Evolutionary conservation across 2,888 invertebrate genomes (phyloP).

Genomic region (Tipula unca): DNA sequence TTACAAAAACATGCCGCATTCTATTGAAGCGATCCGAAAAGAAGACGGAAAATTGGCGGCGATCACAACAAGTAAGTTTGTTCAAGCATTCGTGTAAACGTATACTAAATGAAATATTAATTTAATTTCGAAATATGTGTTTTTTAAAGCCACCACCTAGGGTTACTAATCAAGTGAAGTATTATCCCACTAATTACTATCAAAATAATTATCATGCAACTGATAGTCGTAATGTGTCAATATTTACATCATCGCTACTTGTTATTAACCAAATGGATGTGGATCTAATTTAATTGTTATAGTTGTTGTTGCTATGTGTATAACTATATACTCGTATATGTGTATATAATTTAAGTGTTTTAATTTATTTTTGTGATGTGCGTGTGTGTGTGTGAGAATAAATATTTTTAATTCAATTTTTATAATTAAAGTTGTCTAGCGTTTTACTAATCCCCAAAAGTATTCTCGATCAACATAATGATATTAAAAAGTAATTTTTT

Average conservation of each 20-base stretch:
- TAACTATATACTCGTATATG: too few species aligned
- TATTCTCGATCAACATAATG: not conserved
- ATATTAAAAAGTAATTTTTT: not conserved
- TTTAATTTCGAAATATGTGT: not conserved
- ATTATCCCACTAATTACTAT: not conserved
- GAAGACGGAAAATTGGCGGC: slow-evolving; percentile 26
- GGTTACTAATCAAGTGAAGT: not conserved
- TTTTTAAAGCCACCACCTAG: not conserved
- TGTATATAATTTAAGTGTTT: not conserved
- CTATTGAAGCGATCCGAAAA: slow-evolving; percentile 31
- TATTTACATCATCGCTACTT: not conserved
- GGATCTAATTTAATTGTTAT: not conserved
- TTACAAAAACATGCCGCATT: slow-evolving; percentile 31
- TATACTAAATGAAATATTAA: not conserved
- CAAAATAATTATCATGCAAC: not conserved
- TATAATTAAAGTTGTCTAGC: not conserved
- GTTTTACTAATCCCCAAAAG: not conserved
- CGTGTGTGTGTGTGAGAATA: not conserved
- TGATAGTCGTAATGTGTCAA: not conserved
- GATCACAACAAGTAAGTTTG: slow-evolving; percentile 22
- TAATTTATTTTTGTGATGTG: not conserved
- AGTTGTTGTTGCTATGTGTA: not conserved
- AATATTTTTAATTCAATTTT: not conserved
- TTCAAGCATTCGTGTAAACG: not conserved
- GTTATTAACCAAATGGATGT: not conserved